Base-by-base conservation (phyloP, 2,797 vertebrate genomes). In the Garrulus glandarius region DNA sequence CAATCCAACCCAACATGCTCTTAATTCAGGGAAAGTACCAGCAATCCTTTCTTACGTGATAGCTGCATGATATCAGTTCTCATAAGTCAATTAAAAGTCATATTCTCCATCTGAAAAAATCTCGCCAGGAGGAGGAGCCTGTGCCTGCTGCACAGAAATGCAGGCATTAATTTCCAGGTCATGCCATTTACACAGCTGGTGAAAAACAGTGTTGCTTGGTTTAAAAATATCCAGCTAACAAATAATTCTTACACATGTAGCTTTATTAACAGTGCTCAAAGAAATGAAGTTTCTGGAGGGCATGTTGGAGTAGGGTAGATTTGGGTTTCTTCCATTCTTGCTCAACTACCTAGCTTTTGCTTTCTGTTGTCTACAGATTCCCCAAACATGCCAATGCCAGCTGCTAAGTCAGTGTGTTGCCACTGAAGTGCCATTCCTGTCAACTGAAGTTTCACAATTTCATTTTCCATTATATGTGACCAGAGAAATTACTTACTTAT, bases 11-110 rank as follows among this genome's bases (percentile, higher is more conserved):
- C 65, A 82, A 90, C 41, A 29, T 34, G 74, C 60, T 80, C 70
- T 91, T 92, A 84, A 87, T 96, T 97, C 92, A 94, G 93, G 89
- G 87, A 70, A 37, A 94, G 59, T 89, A 67, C 53, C 74, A 92
- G 63, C 67, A 93, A 32, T 76, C 79, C 36, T 93, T 88, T 93
- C 59, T 72, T 61, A 87, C 11, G 5, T 6, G 11, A 59, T 63
- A 94, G 69, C 65, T 95, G 84, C 65, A 61, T 86, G 64, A 20
- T 75, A 56, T 78, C 75, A 57, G 17, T 92, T 72, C 56, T 85
- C 26, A 36, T 57, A 32, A 63, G 37, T 77, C 49, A 76, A 64
- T 55, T 57, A 72, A 71, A 91, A 47, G 13, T 44, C 46, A 82
- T 72, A 74, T 30, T 71, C 60, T 84, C 63, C 32, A 55, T 65